A percentile compares a stretch with the other conserved stretches of the same genome.
Evolutionary conservation across 2,113 vertebrate genomes (phyloP).

Genomic region (Macrotus californicus): DNA sequence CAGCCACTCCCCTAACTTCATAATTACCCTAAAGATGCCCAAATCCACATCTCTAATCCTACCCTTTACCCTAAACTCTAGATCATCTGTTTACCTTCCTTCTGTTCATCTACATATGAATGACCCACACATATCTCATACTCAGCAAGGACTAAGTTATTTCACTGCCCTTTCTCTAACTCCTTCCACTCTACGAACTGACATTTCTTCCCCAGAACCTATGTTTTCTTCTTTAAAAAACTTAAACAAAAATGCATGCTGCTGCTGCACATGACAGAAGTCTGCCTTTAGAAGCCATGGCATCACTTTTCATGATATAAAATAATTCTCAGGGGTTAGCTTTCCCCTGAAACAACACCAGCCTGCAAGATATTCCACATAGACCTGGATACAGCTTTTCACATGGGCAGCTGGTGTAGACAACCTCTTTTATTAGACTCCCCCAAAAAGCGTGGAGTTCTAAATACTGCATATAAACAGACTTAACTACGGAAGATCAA

Average conservation of each 20-base stretch:
- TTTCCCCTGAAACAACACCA: not conserved
- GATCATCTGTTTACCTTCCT: not conserved
- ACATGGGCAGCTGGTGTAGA: not conserved
- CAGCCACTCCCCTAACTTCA: not conserved
- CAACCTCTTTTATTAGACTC: not conserved
- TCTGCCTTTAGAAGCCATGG: no score
- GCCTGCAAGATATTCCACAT: not conserved
- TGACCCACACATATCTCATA: not conserved
- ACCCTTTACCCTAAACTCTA: not conserved
- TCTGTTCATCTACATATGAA: not conserved
- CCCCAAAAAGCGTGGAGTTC: constrained; percentile 52
- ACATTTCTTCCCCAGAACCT: not conserved
- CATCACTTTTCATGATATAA: not conserved
- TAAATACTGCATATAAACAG: constrained; percentile 66
- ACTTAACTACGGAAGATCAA: constrained; percentile 56
- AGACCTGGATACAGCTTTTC: not conserved
- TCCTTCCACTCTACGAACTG: not conserved
- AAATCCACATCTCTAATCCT: not conserved
- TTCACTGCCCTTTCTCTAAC: not conserved
- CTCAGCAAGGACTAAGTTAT: not conserved
- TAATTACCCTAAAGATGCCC: not conserved
- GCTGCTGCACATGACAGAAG: not conserved
- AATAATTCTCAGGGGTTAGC: not conserved
- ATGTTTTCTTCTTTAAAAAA: not conserved
- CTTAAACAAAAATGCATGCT: not conserved